phyloP scores from a whole-genome alignment of 2,797 vertebrate species.

The Melanotaenia parkinsoni region DNA sequence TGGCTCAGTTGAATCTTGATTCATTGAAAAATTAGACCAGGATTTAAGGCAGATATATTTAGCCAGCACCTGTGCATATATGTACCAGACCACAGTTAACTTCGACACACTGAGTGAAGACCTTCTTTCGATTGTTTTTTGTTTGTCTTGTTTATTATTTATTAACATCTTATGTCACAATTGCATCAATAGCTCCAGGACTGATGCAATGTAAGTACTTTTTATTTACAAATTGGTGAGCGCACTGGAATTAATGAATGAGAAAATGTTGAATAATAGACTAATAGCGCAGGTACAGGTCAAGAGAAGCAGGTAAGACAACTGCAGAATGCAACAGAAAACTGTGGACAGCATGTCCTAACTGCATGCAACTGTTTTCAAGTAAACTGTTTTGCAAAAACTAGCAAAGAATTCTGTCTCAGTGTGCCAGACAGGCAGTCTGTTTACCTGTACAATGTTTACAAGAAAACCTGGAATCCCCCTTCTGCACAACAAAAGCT shows the following conservation, averaged over 20 bases:
- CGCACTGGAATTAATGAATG: not conserved
- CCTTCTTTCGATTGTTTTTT: not conserved
- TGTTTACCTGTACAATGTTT: slow-evolving; percentile 79
- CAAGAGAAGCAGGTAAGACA: not conserved
- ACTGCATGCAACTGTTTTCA: slow-evolving; percentile 2
- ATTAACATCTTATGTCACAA: not conserved
- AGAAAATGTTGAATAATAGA: not conserved
- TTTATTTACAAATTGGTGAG: not conserved
- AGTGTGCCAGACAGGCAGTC: slow-evolving; percentile 64
- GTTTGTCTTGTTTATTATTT: not conserved
- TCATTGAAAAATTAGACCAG: slow-evolving; percentile 26
- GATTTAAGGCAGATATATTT: slow-evolving; percentile 28
- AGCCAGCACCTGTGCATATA: slow-evolving; percentile 7
- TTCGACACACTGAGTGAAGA: not conserved
- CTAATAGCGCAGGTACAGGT: not conserved
- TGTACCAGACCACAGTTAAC: not conserved
- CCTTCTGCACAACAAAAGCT: slow-evolving; percentile 75
- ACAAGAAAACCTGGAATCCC: slow-evolving; percentile 74
- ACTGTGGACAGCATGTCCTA: not conserved
- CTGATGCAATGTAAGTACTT: not conserved
- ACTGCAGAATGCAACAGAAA: not conserved
- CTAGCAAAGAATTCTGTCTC: slow-evolving; percentile 37
- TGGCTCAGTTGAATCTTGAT: slow-evolving; percentile 16
- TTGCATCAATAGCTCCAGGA: not conserved
- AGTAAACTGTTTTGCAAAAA: slow-evolving; percentile 18